Evolutionary conservation across 2,113 vertebrate species (phyloP).

Genomic region (Lamprotornis superbus): DNA sequence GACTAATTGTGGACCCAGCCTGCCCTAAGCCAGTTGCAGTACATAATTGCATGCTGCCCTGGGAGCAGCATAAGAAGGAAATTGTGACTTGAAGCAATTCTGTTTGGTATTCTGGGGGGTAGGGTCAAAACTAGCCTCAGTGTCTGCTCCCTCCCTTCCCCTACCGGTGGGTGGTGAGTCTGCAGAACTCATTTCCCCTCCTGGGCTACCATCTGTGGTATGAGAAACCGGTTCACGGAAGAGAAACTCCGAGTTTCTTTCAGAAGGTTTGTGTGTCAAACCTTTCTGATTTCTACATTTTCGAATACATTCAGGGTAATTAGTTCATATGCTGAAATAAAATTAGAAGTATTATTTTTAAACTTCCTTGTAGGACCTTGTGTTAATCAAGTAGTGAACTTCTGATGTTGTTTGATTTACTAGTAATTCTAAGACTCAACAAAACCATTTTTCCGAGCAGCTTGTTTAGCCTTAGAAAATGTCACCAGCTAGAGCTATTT

Average conservation of each 20-base stretch:
- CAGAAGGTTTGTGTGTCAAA: neutral
- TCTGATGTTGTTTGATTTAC: neutral
- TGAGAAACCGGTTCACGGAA: neutral
- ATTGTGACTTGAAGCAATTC: constrained; percentile 58
- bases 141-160: constrained; percentile 33
- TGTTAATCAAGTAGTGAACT: neutral
- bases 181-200: constrained; percentile 52
- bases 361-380: neutral
- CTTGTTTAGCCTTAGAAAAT: constrained; percentile 35
- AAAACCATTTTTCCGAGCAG: neutral
- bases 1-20: constrained; percentile 53
- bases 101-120: neutral
- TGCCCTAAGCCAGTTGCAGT: constrained; percentile 55
- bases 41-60: constrained; percentile 57
- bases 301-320: neutral
- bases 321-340: neutral
- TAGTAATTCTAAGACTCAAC: neutral
- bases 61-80: constrained; percentile 36
- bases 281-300: neutral
- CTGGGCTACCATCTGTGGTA: constrained; percentile 54
- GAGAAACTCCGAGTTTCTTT: neutral
- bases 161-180: constrained; percentile 39
- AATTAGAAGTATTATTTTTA: neutral
- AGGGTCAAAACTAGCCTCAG: constrained; percentile 28
- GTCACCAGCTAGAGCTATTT: neutral